Percentiles rank a stretch among this genome's conserved stretches.
Evolutionary conservation across 2,888 invertebrate species (phyloP).

Genomic region (Dimorphilus gyrociliatus): DNA sequence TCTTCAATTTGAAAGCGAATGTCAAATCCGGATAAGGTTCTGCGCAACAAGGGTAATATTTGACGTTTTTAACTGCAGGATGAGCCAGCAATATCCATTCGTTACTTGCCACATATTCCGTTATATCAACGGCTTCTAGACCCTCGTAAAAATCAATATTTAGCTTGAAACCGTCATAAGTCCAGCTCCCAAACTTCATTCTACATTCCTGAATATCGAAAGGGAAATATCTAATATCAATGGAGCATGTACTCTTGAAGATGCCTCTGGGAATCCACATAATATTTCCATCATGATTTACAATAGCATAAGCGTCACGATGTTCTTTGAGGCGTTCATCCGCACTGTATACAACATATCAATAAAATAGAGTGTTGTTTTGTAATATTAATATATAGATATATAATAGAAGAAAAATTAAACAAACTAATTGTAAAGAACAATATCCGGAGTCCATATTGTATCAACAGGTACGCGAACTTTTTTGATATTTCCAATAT

Average conservation of each 20-base stretch:
- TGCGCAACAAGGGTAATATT: slow-evolving; percentile 26
- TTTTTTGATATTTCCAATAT: slow-evolving; percentile 7
- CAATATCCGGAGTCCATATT: slow-evolving; percentile 12
- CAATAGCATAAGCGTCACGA: slow-evolving; percentile 31
- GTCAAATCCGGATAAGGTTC: slow-evolving; percentile 31
- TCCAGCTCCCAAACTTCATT: slow-evolving; percentile 37
- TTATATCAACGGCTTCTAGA: slow-evolving; percentile 10
- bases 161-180: slow-evolving; percentile 28
- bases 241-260: slow-evolving; percentile 32
- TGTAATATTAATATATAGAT: background rate
- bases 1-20: slow-evolving; percentile 22
- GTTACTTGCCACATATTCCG: slow-evolving; percentile 32
- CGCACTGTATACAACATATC: slow-evolving; percentile 23
- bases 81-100: slow-evolving; percentile 30
- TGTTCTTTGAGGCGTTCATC: slow-evolving; percentile 34
- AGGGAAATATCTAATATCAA: slow-evolving; percentile 35
- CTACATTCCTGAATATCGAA: slow-evolving; percentile 35
- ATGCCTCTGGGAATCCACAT: slow-evolving; percentile 30
- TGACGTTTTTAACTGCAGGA: slow-evolving; percentile 22
- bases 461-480: slow-evolving; percentile 10
- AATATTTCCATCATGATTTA: slow-evolving; percentile 21
- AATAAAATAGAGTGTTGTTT: background rate
- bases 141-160: slow-evolving; percentile 16
- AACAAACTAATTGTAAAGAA: slow-evolving; percentile 12
- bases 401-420: too few species aligned